Base-by-base conservation (phyloP, 2,888 invertebrate species). In the Ophion costatus region DNA sequence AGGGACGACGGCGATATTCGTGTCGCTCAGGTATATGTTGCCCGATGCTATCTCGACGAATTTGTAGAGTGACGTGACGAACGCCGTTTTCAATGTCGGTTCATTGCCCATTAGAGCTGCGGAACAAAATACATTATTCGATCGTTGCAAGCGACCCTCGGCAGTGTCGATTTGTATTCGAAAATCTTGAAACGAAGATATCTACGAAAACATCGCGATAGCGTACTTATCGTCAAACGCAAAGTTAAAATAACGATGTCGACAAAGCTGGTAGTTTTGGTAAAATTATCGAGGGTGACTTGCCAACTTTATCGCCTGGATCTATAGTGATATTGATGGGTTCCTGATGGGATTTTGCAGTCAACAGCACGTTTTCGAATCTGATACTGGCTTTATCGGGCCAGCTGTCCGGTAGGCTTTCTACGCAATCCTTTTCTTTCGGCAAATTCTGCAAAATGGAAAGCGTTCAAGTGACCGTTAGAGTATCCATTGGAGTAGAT, bases 21-120 rank as follows among this genome's bases (percentile, higher is more conserved):
- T 84, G 20, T 86, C 82, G n/a, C 88, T 88, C 24, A 90, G 75
- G 64, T 87, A 88, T 71, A 90, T 89, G 22, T 88, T 85, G 14
- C 90, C 90, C 6, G 88, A 83, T 10, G 83, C 82, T 22, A 90
- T 80, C 38, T 90, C 89, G 17, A 87, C 83, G 77, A 90, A 89
- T 83, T 87, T 86, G 67, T 88, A 87, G 17, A 90, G 67, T 0
- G 88, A 87, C 11, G 89, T 87, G 20, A 90, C 87, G 66, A 90
- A 87, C 4, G 88, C 86, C 64, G 82, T 80, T 29, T 86, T 88
- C 17, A 86, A 79, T 6, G 86, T 86, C n/a, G 86, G 33, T 63
- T 87, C 80, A 17, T 57, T 81, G 29, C 87, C 87, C 11, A 85
- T 64, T 9, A 90, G 74, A 29, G 87, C 89, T 89, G 66, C 11